Conservation (phyloP, 2,888 invertebrate species). For the Eupeodes luniger region DNA sequence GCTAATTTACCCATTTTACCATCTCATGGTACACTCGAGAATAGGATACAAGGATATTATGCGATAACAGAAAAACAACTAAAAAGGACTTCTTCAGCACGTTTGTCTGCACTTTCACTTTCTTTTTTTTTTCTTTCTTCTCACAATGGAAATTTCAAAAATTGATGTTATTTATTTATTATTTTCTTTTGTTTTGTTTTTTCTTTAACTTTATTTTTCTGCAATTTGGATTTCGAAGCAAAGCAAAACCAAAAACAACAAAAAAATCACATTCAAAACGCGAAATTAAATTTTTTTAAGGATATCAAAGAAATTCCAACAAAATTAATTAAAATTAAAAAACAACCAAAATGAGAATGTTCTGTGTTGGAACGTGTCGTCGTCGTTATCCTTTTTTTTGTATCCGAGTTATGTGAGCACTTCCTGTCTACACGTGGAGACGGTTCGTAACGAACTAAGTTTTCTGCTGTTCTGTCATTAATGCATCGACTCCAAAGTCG, state of each 20-base stretch:
- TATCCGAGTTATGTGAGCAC: slow-evolving; percentile 26
- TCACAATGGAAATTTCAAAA: too few relatives aligned
- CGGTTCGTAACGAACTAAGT: slow-evolving; percentile 75
- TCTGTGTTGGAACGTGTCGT: slow-evolving; percentile 48
- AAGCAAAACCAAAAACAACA: slow-evolving; percentile 1
- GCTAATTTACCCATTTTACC: slow-evolving; percentile 45
- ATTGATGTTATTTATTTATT: too few relatives aligned
- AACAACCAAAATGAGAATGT: slow-evolving; percentile 57
- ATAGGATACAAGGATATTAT: not conserved
- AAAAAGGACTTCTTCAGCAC: slow-evolving; percentile 36
- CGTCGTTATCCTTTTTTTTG: slow-evolving; percentile 58
- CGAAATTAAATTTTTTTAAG: slow-evolving; percentile 36
- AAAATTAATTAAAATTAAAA: slow-evolving; percentile 12
- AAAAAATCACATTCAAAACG: slow-evolving; percentile 32
- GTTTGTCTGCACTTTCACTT: slow-evolving; percentile 41
- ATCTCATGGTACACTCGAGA: slow-evolving; percentile 27
- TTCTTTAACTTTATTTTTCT: slow-evolving; percentile 11
- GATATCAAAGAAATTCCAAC: slow-evolving; percentile 33
- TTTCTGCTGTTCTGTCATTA: slow-evolving; percentile 36
- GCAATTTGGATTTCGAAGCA: not conserved
- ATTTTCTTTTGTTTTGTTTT: not conserved
- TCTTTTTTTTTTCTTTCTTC: too few relatives aligned
- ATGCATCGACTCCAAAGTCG: slow-evolving; percentile 34
- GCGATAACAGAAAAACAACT: slow-evolving; percentile 23
- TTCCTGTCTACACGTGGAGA: slow-evolving; percentile 63